A percentile compares a stretch with the other conserved stretches of the same genome.
phyloP scores from a whole-genome alignment of 2,888 invertebrate genomes.

The Scrobipalpa atriplicella region DNA sequence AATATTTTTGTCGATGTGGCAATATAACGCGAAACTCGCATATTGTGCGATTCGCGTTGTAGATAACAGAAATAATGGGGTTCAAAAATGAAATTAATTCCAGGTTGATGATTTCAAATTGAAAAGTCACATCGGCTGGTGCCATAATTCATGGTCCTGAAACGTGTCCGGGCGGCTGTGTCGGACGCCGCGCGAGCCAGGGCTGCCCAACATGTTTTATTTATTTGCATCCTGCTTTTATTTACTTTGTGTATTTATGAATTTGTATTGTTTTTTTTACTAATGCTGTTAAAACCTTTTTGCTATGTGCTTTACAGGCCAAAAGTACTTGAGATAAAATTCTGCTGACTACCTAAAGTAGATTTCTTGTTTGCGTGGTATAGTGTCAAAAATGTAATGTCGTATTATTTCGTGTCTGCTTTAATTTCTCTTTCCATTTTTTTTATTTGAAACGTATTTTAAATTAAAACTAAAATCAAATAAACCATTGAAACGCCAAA shows the following conservation, averaged over 20 bases:
- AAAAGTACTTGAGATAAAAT: too few relatives aligned
- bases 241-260: slow-evolving; percentile 29
- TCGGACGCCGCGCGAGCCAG: slow-evolving; percentile 62
- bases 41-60: slow-evolving; percentile 76
- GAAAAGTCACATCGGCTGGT: slow-evolving; percentile 83
- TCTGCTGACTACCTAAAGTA: too few relatives aligned
- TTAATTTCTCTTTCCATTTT: too few relatives aligned
- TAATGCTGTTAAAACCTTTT: too few relatives aligned
- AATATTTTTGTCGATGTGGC: slow-evolving; percentile 75
- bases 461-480: too few relatives aligned
- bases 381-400: too few relatives aligned
- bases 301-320: too few relatives aligned
- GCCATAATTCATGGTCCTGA: slow-evolving; percentile 82
- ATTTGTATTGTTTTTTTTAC: neutral
- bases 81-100: slow-evolving; percentile 84
- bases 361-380: too few relatives aligned
- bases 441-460: too few relatives aligned
- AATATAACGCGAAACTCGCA: slow-evolving; percentile 79
- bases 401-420: too few relatives aligned
- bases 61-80: slow-evolving; percentile 83
- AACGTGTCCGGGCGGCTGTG: slow-evolving; percentile 81
- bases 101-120: slow-evolving; percentile 84
- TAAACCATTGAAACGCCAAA: too few relatives aligned
- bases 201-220: slow-evolving; percentile 62
- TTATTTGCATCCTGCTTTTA: slow-evolving; percentile 46